Conservation (phyloP, 2,797 vertebrate genomes). For the Phyllotis vaccarum region DNA sequence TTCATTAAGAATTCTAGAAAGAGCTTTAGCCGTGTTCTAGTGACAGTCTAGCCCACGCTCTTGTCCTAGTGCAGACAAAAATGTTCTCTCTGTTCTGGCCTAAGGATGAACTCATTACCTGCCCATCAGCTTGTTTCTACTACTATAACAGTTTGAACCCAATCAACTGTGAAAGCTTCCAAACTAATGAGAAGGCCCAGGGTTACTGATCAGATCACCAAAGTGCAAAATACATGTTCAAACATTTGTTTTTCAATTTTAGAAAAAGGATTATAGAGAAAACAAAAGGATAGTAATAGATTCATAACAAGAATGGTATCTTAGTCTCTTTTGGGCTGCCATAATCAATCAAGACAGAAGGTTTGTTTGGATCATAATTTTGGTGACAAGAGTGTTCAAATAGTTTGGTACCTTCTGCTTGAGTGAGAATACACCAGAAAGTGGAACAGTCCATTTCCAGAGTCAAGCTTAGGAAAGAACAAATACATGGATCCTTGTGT, state of each 20-base stretch:
- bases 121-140: background rate
- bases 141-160: background rate
- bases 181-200: background rate
- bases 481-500: background rate
- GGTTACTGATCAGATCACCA: background rate
- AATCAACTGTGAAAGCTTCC: background rate
- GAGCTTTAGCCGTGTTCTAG: background rate
- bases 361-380: background rate
- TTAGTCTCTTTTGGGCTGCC: background rate
- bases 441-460: background rate
- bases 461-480: background rate
- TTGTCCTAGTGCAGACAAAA: background rate
- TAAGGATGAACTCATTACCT: background rate
- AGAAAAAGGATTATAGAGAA: background rate
- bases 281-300: background rate
- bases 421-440: background rate
- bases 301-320: background rate
- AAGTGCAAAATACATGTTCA: background rate
- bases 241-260: background rate
- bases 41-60: background rate
- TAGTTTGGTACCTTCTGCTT: background rate
- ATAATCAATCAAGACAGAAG: background rate
- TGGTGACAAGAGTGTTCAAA: background rate
- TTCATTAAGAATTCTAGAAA: constrained; percentile 26
- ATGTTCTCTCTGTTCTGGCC: background rate